Evolutionary conservation across 2,888 invertebrate genomes (phyloP).

Genomic region (Ceraclea dissimilis): DNA sequence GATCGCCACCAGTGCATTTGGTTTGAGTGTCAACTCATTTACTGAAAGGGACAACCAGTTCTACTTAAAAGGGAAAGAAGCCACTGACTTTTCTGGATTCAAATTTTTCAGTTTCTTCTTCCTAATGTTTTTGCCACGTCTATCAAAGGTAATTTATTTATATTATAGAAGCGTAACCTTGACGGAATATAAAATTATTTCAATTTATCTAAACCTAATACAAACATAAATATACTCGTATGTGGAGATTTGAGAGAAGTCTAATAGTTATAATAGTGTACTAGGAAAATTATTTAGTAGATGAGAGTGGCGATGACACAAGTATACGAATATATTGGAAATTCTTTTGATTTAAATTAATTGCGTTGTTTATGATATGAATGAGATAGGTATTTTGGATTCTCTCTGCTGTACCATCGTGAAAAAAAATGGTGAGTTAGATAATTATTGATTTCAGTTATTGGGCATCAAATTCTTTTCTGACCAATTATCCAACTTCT

Average conservation of each 20-base stretch:
- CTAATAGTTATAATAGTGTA: no score
- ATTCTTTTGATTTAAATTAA: no score
- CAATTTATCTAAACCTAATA: no score
- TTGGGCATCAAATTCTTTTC: slow-evolving; percentile 35
- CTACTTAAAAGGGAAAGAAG: slow-evolving; percentile 42
- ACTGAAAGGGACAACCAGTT: slow-evolving; percentile 46
- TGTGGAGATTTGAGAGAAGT: no score
- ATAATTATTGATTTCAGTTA: slow-evolving; percentile 25
- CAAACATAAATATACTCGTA: slow-evolving; percentile 29
- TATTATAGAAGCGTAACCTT: neutral
- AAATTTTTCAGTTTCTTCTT: slow-evolving; percentile 29
- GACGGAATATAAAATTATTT: no score
- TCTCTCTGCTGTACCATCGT: no score
- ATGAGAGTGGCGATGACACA: no score
- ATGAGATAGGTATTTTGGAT: no score
- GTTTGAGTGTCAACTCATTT: slow-evolving; percentile 48
- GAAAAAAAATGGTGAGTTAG: no score
- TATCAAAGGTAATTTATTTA: slow-evolving; percentile 4
- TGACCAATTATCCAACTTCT: slow-evolving; percentile 33
- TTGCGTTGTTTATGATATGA: no score
- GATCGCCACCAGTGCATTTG: slow-evolving; percentile 47
- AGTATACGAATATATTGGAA: no score
- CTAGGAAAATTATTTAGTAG: no score
- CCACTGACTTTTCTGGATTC: slow-evolving; percentile 35
- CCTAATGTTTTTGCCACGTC: neutral